These are phyloP conservation scores for Sinosuthora webbiana DNA, from an alignment of 2,113 vertebrate species.

Conservation along the genomic window DNA sequence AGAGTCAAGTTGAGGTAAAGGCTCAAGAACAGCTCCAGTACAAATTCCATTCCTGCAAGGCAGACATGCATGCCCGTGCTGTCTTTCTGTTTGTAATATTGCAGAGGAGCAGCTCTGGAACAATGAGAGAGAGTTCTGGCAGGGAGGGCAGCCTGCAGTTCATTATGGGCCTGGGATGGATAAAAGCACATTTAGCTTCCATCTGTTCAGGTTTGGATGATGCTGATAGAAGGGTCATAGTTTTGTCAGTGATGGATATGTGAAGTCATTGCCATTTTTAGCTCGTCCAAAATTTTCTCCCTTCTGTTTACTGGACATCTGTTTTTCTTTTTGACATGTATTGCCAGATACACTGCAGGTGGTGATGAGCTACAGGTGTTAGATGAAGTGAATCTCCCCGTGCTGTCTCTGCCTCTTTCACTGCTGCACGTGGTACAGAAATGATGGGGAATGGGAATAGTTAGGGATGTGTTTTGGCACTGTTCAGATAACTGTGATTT, in stretches of 20 bases:
- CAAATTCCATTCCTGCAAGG: background rate
- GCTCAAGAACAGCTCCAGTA: background rate
- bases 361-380: background rate
- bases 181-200: background rate
- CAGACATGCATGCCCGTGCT: rapidly evolving
- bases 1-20: background rate
- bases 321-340: background rate
- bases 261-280: background rate
- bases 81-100: rapidly evolving
- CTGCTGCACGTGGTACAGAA: background rate
- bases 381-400: background rate
- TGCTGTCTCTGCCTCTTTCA: background rate
- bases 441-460: background rate
- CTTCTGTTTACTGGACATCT: background rate
- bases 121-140: background rate
- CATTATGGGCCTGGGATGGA: background rate
- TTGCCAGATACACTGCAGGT: background rate
- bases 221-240: background rate
- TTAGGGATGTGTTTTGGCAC: background rate
- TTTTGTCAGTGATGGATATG: background rate
- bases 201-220: background rate
- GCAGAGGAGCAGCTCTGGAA: background rate
- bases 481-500: background rate
- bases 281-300: background rate
- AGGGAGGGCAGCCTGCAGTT: background rate